Conservation (phyloP, 2,113 vertebrate species). For the Sander lucioperca region DNA sequence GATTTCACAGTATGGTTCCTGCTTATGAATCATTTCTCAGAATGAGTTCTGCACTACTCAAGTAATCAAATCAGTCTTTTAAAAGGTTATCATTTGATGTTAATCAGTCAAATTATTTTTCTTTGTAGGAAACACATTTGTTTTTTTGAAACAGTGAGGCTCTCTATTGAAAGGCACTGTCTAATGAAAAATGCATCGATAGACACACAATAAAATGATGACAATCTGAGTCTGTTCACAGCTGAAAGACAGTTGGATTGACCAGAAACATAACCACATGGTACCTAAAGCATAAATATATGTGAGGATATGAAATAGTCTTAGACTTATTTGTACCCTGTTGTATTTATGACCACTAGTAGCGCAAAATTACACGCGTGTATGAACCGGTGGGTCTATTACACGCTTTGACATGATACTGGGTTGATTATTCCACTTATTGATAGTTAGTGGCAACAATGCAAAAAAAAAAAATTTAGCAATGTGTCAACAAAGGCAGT, state of each 20-base stretch:
- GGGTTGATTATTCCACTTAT: not conserved
- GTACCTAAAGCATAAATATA: not conserved
- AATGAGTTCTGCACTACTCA: not conserved
- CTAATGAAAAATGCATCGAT: not conserved
- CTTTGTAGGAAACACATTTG: not conserved
- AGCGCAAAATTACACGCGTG: too few species aligned
- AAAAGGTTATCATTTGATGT: slow-evolving; percentile 17
- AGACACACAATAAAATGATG: slow-evolving; percentile 13
- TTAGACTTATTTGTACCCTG: not conserved
- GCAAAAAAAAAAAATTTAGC: not conserved
- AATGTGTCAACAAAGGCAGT: too few species aligned
- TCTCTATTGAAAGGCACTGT: not conserved
- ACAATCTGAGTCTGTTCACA: not conserved
- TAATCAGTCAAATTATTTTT: slow-evolving; percentile 13
- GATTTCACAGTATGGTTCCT: slow-evolving; percentile 16
- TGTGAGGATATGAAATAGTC: not conserved
- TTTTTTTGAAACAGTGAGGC: not conserved
- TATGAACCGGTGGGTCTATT: too few species aligned
- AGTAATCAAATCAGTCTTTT: slow-evolving; percentile 26
- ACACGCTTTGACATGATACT: too few species aligned
- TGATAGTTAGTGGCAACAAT: not conserved
- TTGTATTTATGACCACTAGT: not conserved
- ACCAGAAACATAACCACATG: not conserved
- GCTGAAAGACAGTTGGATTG: not conserved
- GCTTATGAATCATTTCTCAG: not conserved